A percentile compares a stretch with the other conserved stretches of the same genome.
Conservation (phyloP, 1,140 invertebrate species). For the Bombus consobrinus region DNA sequence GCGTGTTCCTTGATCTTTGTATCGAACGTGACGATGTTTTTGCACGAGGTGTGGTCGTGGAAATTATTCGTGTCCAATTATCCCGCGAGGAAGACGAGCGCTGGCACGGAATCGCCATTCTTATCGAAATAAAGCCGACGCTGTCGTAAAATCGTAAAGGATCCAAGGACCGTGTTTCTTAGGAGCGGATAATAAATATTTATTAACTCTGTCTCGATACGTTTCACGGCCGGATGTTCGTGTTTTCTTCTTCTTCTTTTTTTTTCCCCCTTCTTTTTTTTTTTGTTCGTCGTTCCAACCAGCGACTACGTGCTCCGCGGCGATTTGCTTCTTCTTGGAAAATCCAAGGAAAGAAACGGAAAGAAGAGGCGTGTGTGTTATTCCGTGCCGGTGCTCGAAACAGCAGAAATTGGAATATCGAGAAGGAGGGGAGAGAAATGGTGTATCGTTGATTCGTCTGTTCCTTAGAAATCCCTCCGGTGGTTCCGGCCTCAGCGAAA, state of each 20-base stretch:
- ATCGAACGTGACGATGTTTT: conserved; percentile 17
- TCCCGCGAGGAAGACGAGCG: not conserved
- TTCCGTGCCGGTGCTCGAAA: conserved; percentile 12
- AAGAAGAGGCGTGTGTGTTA: not conserved
- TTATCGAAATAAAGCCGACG: too few species aligned
- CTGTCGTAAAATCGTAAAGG: too few species aligned
- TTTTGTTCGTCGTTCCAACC: too few species aligned
- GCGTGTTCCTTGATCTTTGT: not conserved
- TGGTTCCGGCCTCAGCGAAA: conserved; percentile 89
- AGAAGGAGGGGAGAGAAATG: not conserved
- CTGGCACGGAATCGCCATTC: not conserved
- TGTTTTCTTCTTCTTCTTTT: not conserved
- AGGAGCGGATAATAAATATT: not conserved
- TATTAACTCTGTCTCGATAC: not conserved
- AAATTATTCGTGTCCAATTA: not conserved
- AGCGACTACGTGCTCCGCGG: accelerated
- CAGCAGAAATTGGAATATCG: not conserved
- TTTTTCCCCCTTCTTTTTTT: not conserved
- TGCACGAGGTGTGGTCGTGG: conserved; percentile 28
- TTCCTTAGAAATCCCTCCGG: conserved; percentile 89
- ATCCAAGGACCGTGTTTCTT: not conserved
- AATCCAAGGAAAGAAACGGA: accelerated
- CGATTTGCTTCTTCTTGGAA: accelerated
- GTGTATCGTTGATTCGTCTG: not conserved
- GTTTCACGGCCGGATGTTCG: too few species aligned